Base-by-base conservation (phyloP, 1,140 invertebrate species). In the Dendrolimus punctatus region DNA sequence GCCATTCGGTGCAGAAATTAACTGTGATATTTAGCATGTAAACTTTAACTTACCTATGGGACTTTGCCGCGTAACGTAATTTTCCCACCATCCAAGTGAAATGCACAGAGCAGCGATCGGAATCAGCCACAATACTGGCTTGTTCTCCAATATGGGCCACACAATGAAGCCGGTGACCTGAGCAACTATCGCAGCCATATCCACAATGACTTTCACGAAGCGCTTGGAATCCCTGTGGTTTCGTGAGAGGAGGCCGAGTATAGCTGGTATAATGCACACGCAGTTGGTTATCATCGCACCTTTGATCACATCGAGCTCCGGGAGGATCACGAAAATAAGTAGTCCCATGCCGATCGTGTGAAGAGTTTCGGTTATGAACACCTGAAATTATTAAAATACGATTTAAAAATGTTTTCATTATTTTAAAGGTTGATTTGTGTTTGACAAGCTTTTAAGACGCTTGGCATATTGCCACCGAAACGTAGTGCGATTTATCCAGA, bases 31-130 rank as follows among this genome's bases (percentile, higher is more conserved):
- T 23, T 23, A 23, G 23, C n/a, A n/a, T n/a, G n/a, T n/a, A n/a
- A n/a, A n/a, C 23, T 23, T 23, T 23, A 23, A 62, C 74, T 81
- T 80, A 90, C 93, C 90, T 55, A 96, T 90, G 0, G 93, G 92
- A 60, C 95, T 96, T 52, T 94, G 90, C 60, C 91, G 90, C 38
- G 95, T 94, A 0, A 97, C 95, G 73, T 96, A 99, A 87, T 99
- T 99, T 85, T 99, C 97, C 97, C 97, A 99, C 95, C 96, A 99
- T 37, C 95, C 94, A 39, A 96, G 91, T 4, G 96, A 98, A 43
- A 97, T 93, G 44, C 97, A 90, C 41, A 98, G 82, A 6, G 96
- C 89, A 1, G 95, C 88, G 0, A 96, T 80, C 0, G 97, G 96
- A 51, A 98, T 93, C 6, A 96, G 88, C 95, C 95, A 98, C 36